Conservation (phyloP, 2,113 vertebrate species). For the Alouatta palliata region DNA sequence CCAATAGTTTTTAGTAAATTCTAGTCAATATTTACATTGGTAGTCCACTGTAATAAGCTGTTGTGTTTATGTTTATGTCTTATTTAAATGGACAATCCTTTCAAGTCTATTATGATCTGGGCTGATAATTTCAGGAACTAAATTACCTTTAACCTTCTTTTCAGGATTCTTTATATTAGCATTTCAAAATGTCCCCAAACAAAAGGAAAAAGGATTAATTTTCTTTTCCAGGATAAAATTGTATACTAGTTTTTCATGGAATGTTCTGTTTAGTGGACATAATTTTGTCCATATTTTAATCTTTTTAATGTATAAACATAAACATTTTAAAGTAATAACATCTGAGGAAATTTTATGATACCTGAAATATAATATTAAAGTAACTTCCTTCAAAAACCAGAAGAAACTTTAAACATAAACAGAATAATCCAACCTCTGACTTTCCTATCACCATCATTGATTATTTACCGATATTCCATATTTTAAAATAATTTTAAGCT, state of each 20-base stretch:
- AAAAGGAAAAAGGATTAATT: not conserved
- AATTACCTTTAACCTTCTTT: not conserved
- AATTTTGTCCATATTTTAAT: not conserved
- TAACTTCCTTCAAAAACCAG: not conserved
- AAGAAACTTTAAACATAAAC: not conserved
- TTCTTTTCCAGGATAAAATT: not conserved
- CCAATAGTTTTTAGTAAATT: constrained; percentile 8
- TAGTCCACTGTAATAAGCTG: not conserved
- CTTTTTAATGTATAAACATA: not conserved
- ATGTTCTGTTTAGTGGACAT: not conserved
- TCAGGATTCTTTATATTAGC: not conserved
- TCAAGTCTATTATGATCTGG: not conserved
- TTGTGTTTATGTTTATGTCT: not conserved
- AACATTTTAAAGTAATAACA: not conserved
- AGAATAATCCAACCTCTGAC: not conserved
- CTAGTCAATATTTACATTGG: not conserved
- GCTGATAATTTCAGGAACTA: not conserved
- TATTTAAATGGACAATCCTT: not conserved
- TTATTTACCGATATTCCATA: not conserved
- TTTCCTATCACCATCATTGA: not conserved
- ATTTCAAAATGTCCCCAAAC: not conserved
- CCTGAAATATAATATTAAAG: not conserved
- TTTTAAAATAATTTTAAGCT: not conserved
- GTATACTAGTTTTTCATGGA: not conserved
- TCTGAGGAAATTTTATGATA: not conserved